Evolutionary conservation across 1,140 invertebrate genomes (phyloP), one percentile per base, ranked within the genome.

Genomic region (Littorina saxatilis): DNA sequence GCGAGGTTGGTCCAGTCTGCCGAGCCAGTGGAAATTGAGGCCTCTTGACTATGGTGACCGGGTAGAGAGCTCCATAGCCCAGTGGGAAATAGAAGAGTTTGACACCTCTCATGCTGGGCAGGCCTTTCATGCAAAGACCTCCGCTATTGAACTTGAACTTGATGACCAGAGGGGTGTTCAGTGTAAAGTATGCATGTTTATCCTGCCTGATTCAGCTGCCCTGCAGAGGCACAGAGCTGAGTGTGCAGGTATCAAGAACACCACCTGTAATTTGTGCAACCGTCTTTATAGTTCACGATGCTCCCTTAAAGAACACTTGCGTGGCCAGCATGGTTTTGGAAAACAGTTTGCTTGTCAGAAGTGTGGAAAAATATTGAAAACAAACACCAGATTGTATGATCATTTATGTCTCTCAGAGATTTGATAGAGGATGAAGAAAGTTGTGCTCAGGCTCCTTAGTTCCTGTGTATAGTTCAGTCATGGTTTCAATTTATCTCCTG

Each of bases 231-330:
- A 72, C 32, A 15, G 9, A 29, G 37, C 32, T 11, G 37, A 35
- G 15, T 79, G 78, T 37, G 11, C 32, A 32, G 76, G 76, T 15
- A 78, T 63, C 20, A 78, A n/a, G 39, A 78, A 78, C 20, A 32
- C 50, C 37, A 43, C 35, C 2, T 78, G 76, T 29, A 78, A 78
- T 43, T 43, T 78, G 7, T 78, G 76, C 43, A 47, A 61, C 3
- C 75, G 83, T 20, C 52, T 79, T 63, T 84, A 84, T 43, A 84
- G 83, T 50, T 76, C 80, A 11, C 76, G 80, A 52, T 81, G 75
- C 78, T 79, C 79, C 9, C 76, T 84, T 20, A 84, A 84, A 39
- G 83, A 84, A 61, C 83, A 84, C 55, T 55, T 84, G n/a, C 66
- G 79, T 35, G 83, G 83, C 37, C 81, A 84, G 32, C 83, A 84